These are phyloP conservation scores for Anthopleura sola DNA, from an alignment of 64 coral and sea anemone genomes.

Conservation along the genomic window DNA sequence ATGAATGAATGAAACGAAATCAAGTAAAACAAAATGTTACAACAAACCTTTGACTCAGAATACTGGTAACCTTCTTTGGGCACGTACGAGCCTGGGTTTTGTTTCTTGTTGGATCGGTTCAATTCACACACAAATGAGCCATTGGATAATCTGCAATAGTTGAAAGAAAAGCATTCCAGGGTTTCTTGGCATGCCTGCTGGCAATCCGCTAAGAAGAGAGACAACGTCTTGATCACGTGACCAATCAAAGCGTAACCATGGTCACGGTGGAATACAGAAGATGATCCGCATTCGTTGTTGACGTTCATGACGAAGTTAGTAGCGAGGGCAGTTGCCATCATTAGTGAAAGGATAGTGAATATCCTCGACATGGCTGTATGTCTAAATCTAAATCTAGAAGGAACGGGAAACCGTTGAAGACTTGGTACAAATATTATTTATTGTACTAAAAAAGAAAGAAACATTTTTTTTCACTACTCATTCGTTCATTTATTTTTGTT, in stretches of 20 bases:
- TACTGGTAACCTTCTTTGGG: not conserved
- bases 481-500: no score
- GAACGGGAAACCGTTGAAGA: no score
- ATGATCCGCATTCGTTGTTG: not conserved
- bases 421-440: no score
- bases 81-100: not conserved
- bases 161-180: not conserved
- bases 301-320: not conserved
- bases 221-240: slow-evolving; percentile 11
- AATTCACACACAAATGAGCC: slow-evolving; percentile 4
- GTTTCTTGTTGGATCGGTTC: slow-evolving; percentile 4
- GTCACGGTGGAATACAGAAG: not conserved
- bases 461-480: no score
- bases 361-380: no score
- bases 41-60: not conserved
- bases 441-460: no score
- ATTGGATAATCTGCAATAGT: not conserved
- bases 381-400: no score
- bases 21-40: no score
- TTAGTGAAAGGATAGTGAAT: not conserved
- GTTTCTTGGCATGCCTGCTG: not conserved
- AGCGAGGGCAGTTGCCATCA: not conserved
- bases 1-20: no score
- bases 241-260: slow-evolving; percentile 5
- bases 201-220: slow-evolving; percentile 7